Base-by-base conservation (phyloP, 2,888 invertebrate genomes). In the Xestia xanthographa region DNA sequence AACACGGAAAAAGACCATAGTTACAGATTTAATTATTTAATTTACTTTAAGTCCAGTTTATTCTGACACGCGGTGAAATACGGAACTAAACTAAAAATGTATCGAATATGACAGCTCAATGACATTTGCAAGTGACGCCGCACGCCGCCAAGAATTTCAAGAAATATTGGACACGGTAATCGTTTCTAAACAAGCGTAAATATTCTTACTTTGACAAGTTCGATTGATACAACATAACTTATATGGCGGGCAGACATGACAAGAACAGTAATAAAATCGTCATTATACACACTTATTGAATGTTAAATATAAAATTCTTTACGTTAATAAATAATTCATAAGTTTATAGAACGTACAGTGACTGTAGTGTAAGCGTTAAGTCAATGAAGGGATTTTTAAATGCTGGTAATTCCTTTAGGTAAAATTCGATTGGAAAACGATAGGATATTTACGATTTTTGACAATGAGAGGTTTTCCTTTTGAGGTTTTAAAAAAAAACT, bases 151-250 rank as follows among this genome's bases (percentile, higher is more conserved):
- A n/a, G 41, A 82, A 77, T 66, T 53, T 56, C 77, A 77, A 69
- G 70, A 62, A 62, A 66, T 65, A 82, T 48, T 56, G 77, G 70
- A 60, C 56, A 34, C 41, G n/a, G 34, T 84, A 71, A 76, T 72
- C 41, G 58, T 65, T 71, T 62, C 68, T 84, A 75, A 71, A 95
- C 94, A 72, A 26, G 41, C 80, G 90, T 91, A 87, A 68, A 76
- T 79, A 67, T 68, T 70, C 56, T 53, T 43, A 75, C 67, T 62
- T 73, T 72, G 80, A 84, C 80, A 78, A 72, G 34, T 66, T 22
- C 22, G 67, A 77, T 77, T 75, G 81, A 75, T 71, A 75, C 62
- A 67, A 73, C 75, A 79, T 82, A 82, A 83, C 79, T 72, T 81
- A 77, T 70, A 85, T 79, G 84, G 65, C 85, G 82, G 63, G 12